Evolutionary conservation across 2,113 vertebrate genomes (phyloP), one percentile per base, ranked within the genome.

Genomic region (Cyanoderma ruficeps): DNA sequence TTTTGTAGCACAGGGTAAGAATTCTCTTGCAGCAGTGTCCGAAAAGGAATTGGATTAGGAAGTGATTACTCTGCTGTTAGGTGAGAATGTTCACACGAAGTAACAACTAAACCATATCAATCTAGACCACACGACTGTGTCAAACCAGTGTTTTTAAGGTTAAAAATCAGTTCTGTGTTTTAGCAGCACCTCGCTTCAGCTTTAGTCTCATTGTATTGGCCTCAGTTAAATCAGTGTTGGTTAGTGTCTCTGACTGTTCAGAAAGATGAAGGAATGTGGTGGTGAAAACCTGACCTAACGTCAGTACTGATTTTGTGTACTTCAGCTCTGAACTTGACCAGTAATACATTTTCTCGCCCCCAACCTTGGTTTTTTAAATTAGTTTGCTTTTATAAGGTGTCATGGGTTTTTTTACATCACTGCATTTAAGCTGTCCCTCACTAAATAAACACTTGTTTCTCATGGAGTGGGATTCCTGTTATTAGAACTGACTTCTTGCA

Each of bases 101-200:
- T 19, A 7, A 2, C 23, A 27, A 9, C 16, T 41, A 16, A 64
- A 21, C 22, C 24, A 0, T 18, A 11, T 55, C 49, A 4, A 0
- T 39, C 18, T 35, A 0, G 10, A 39, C 21, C 9, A 8, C 37
- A 50, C 4, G 33, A 3, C 33, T 33, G 37, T 53, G 27, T 47
- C 56, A 41, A 3, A 64, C 4, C 82, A 17, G 3, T 37, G 60
- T 10, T 82, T 78, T 52, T 52, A 18, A 78, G 35, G 30, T 81
- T 55, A 24, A 27, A 80, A 19, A 17, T 42, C 8, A 42, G 7
- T 35, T 24, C 19, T n/a, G 49, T 67, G 39, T 56, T 81, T 67
- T 89, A 71, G 39, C 35, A 67, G 35, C 33, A 15, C 23, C n/a
- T 81, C 24, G 4, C 13, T 75, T 67, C 52, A n/a, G 20, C 22